phyloP scores from a whole-genome alignment of 2,888 invertebrate species.

The Eupithecia centaureata region DNA sequence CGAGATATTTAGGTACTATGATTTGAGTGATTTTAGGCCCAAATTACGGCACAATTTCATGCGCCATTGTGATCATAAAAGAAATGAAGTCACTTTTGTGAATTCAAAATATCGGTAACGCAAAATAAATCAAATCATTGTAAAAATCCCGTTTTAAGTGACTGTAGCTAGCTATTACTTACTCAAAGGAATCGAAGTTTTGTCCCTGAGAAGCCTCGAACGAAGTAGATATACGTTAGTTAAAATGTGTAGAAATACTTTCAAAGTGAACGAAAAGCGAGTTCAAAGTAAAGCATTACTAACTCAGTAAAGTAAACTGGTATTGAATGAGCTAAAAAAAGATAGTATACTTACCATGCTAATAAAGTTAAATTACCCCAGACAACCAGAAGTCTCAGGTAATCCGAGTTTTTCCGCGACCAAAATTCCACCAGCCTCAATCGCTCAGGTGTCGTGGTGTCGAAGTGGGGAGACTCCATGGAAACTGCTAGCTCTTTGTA shows the following conservation, averaged over 20 bases:
- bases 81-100: no score
- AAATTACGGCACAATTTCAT: no score
- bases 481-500: constrained; percentile 64
- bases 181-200: not conserved
- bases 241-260: not conserved
- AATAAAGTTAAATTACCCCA: constrained; percentile 64
- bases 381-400: constrained; percentile 60
- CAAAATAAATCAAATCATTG: no score
- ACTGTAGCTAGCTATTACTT: not conserved
- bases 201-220: no score
- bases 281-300: no score
- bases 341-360: constrained; percentile 57
- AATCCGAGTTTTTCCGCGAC: constrained; percentile 58
- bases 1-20: no score
- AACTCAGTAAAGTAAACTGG: no score
- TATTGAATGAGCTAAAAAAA: not conserved
- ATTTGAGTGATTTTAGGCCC: no score
- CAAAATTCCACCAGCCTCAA: constrained; percentile 58
- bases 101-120: no score
- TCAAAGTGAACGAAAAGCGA: no score
- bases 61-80: no score
- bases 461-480: constrained; percentile 68
- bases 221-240: not conserved
- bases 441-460: constrained; percentile 60
- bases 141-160: no score